Conservation (phyloP, 2,797 vertebrate genomes). For the Arrhamphus sclerolepis region DNA sequence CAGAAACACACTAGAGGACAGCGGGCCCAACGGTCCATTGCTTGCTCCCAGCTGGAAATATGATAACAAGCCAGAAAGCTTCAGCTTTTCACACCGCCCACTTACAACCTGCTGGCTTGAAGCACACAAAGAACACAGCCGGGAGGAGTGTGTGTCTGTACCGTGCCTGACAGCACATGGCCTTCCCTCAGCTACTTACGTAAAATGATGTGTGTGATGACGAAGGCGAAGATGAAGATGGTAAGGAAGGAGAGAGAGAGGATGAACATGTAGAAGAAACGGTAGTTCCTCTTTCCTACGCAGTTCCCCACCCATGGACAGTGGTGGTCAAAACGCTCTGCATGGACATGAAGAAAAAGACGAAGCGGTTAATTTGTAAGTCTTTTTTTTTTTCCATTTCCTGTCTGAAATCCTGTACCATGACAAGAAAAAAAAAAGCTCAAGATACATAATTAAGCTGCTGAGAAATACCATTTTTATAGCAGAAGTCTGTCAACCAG, state of each 20-base stretch:
- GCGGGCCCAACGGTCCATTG: conserved; percentile 31
- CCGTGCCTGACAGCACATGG: conserved; percentile 5
- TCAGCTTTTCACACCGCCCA: conserved; percentile 66
- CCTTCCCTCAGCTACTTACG: conserved; percentile 84
- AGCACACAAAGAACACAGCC: conserved; percentile 46
- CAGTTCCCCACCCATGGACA: conserved; percentile 99
- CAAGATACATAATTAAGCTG: not conserved
- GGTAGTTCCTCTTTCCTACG: conserved; percentile 99
- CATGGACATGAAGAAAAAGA: conserved; percentile 29
- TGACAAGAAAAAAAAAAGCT: not conserved
- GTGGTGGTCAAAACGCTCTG: conserved; percentile 99
- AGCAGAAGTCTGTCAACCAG: not conserved
- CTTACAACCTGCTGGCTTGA: conserved; percentile 67
- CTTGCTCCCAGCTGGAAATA: conserved; percentile 58
- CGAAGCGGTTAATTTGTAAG: conserved; percentile 4
- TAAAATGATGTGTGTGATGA: conserved; percentile 97
- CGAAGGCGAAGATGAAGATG: conserved; percentile 98
- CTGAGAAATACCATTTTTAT: conserved; percentile 3
- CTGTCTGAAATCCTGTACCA: not conserved
- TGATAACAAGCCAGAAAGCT: conserved; percentile 62
- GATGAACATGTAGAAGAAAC: conserved; percentile 99
- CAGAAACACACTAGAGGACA: conserved; percentile 6
- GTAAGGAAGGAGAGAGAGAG: conserved; percentile 99
- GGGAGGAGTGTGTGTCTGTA: conserved; percentile 10
- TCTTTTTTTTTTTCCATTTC: conserved; percentile 1